Conservation (phyloP, 2,113 vertebrate species). For the Probosciger aterrimus region DNA sequence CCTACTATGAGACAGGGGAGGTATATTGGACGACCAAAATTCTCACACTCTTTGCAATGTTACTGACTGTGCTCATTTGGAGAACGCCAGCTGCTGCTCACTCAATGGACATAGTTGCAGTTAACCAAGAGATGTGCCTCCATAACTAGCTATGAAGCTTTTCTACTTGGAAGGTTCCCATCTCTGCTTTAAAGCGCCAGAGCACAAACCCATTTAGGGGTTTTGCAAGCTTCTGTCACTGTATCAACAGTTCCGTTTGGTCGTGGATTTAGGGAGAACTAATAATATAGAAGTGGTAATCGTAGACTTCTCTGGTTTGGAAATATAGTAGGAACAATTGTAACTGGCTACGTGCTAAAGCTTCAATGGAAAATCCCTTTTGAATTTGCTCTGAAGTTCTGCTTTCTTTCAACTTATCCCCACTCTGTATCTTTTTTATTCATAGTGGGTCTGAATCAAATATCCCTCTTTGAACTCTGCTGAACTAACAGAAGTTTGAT, state of each 20-base stretch:
- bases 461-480: neutral
- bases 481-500: neutral
- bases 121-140: neutral
- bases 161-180: neutral
- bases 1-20: neutral
- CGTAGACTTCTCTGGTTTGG: neutral
- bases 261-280: neutral
- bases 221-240: neutral
- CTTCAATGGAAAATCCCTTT: neutral
- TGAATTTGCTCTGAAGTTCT: neutral
- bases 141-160: rapidly evolving
- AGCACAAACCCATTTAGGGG: neutral
- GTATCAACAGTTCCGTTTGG: neutral
- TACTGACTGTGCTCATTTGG: neutral
- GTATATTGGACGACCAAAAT: neutral
- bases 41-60: neutral
- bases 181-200: neutral
- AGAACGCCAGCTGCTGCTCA: rapidly evolving
- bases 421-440: neutral
- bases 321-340: neutral
- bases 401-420: neutral
- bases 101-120: neutral
- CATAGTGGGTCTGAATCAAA: neutral
- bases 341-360: neutral
- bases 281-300: neutral